Percentiles rank a stretch among this genome's conserved stretches.
These are phyloP conservation scores for Plebejus anna DNA, from an alignment of 2,888 invertebrate species.

Conservation along the genomic window DNA sequence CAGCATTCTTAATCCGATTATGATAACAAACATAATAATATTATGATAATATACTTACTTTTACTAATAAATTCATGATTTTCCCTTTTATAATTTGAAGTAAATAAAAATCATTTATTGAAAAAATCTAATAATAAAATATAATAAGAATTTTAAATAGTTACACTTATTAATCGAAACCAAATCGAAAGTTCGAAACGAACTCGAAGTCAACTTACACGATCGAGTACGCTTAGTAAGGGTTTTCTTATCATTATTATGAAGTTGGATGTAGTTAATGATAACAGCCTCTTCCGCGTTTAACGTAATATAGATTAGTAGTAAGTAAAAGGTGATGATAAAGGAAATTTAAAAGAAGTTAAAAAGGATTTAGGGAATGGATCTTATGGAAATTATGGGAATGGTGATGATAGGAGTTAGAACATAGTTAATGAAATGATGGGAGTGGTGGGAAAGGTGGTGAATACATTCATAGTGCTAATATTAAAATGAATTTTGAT, in stretches of 20 bases:
- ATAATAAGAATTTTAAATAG: background rate
- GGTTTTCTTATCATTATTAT: conserved; percentile 32
- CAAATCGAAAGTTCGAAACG: too few species aligned
- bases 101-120: background rate
- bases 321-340: conserved; percentile 17
- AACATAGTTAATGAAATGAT: background rate
- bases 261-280: conserved; percentile 30
- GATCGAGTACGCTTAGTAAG: conserved; percentile 23
- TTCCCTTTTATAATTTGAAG: background rate
- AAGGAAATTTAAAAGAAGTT: background rate
- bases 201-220: background rate
- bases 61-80: background rate
- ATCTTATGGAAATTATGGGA: background rate
- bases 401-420: background rate
- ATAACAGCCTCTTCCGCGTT: conserved; percentile 33
- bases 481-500: too few species aligned
- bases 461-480: background rate
- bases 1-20: background rate
- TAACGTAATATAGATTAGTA: conserved; percentile 23
- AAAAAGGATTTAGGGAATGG: background rate
- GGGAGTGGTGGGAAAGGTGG: background rate
- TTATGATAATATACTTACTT: too few species aligned
- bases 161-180: too few species aligned
- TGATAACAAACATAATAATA: background rate
- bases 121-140: background rate